phyloP scores from a whole-genome alignment of 2,888 invertebrate species.

The Aspidapion aeneum region DNA sequence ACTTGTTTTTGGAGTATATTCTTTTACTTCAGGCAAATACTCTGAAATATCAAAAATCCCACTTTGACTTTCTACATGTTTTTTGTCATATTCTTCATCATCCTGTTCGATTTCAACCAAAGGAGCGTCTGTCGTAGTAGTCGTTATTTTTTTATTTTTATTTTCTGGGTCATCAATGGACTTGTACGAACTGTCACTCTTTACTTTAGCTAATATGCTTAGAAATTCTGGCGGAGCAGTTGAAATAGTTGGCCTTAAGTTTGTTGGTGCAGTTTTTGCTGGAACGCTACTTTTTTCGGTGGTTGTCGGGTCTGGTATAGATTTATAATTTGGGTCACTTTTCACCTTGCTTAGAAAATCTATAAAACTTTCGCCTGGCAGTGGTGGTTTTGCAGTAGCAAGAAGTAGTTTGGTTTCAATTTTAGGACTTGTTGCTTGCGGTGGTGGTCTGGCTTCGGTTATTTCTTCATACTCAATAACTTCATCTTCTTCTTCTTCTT shows the following conservation, averaged over 20 bases:
- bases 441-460: conserved; percentile 14
- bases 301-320: conserved; percentile 43
- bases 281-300: conserved; percentile 24
- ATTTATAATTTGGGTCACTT: conserved; percentile 35
- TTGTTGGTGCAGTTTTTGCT: conserved; percentile 21
- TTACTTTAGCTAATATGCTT: conserved; percentile 39
- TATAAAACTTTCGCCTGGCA: conserved; percentile 36
- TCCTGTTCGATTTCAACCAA: conserved; percentile 29
- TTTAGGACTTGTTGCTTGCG: conserved; percentile 26
- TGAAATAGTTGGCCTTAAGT: conserved; percentile 30
- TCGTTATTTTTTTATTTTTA: conserved; percentile 24
- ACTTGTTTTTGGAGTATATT: conserved; percentile 39
- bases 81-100: conserved; percentile 27
- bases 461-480: conserved; percentile 36
- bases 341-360: conserved; percentile 42
- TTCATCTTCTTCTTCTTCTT: conserved; percentile 30
- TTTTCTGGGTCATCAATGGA: conserved; percentile 39
- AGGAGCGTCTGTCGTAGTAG: conserved; percentile 29
- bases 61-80: conserved; percentile 38
- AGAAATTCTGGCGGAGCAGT: conserved; percentile 43
- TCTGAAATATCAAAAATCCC: conserved; percentile 45
- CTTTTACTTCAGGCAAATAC: conserved; percentile 41
- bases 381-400: conserved; percentile 34
- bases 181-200: conserved; percentile 36
- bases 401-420: conserved; percentile 32